Evolutionary conservation across 2,797 vertebrate species (phyloP).

Genomic region (Danio jaintianensis): DNA sequence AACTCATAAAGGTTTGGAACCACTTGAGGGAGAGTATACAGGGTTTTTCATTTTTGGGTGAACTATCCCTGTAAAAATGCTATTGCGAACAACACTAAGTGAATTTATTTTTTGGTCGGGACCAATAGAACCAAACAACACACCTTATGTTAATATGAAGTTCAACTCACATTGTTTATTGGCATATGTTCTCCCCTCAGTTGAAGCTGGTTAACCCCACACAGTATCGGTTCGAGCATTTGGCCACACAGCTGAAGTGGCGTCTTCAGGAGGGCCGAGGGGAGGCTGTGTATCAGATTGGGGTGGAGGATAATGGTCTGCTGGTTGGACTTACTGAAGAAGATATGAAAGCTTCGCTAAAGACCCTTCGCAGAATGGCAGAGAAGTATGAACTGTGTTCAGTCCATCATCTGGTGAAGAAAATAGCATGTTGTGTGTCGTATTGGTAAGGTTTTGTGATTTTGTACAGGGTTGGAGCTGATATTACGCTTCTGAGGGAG

Average conservation of each 20-base stretch:
- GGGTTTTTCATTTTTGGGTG: too few species aligned
- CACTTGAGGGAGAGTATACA: too few species aligned
- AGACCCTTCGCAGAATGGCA: constrained; percentile 93
- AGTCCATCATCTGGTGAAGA: not conserved
- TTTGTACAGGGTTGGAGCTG: constrained; percentile 88
- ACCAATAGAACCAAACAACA: not conserved
- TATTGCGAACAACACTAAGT: too few species aligned
- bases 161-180: not conserved
- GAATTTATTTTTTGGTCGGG: too few species aligned
- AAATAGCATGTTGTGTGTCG: not conserved
- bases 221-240: constrained; percentile 93
- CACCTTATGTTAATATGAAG: not conserved
- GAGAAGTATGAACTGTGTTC: constrained; percentile 83
- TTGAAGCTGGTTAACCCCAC: constrained; percentile 96
- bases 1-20: too few species aligned
- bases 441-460: not conserved
- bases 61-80: too few species aligned
- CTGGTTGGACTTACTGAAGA: constrained; percentile 92
- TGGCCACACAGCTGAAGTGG: constrained; percentile 98
- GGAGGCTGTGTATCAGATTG: constrained; percentile 96
- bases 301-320: constrained; percentile 95
- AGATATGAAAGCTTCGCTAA: constrained; percentile 94
- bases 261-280: constrained; percentile 95
- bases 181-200: constrained; percentile 67
- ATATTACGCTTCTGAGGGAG: constrained; percentile 92